These are phyloP conservation scores for Pangasianodon gigas DNA, from an alignment of 2,113 vertebrate genomes.

Conservation along the genomic window DNA sequence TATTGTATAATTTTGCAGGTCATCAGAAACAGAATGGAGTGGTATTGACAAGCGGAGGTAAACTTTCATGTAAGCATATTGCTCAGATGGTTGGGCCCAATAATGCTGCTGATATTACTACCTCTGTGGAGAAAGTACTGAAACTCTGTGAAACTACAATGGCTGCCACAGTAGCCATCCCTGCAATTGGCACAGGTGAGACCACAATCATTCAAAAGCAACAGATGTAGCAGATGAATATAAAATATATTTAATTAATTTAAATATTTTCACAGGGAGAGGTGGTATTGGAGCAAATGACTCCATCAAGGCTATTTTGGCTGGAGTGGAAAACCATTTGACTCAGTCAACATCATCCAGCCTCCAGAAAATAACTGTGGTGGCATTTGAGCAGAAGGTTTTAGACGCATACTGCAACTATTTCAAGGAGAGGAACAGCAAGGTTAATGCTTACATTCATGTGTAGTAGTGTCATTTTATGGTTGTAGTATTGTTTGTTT, in stretches of 20 bases:
- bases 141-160: slow-evolving; percentile 56
- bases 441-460: slow-evolving; percentile 39
- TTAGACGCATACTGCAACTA: slow-evolving; percentile 38
- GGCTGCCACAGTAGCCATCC: slow-evolving; percentile 56
- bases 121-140: slow-evolving; percentile 56
- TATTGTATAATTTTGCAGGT: slow-evolving; percentile 46
- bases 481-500: neutral
- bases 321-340: slow-evolving; percentile 54
- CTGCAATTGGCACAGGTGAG: slow-evolving; percentile 65
- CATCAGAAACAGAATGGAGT: slow-evolving; percentile 53
- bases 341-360: slow-evolving; percentile 34
- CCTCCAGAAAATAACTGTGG: slow-evolving; percentile 49
- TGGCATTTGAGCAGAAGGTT: slow-evolving; percentile 55
- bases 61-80: slow-evolving; percentile 61
- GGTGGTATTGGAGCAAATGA: slow-evolving; percentile 49
- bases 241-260: neutral
- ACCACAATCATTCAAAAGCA: neutral
- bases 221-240: neutral
- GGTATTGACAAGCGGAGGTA: slow-evolving; percentile 59
- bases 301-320: slow-evolving; percentile 55
- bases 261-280: slow-evolving; percentile 45
- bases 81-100: slow-evolving; percentile 63
- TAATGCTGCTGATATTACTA: slow-evolving; percentile 47
- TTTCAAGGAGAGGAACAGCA: slow-evolving; percentile 43
- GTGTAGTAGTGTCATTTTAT: neutral